These are phyloP conservation scores for Hemicrepidius hirtus DNA, from an alignment of 2,888 invertebrate species.

Conservation along the genomic window DNA sequence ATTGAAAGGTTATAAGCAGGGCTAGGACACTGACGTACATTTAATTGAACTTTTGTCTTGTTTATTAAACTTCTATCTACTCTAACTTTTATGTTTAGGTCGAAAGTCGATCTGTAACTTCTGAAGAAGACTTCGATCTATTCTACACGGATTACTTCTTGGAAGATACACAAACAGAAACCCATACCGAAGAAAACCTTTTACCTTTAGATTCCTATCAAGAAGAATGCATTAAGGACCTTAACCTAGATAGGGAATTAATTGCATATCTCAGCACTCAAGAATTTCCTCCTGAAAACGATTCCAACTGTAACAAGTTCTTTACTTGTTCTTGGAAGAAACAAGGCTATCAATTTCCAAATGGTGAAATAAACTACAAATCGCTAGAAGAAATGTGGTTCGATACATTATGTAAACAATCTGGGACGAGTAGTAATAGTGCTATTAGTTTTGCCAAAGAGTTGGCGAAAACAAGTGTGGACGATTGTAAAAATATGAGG, in stretches of 20 bases:
- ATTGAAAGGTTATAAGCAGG: too few relatives aligned
- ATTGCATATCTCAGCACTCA: constrained; percentile 20
- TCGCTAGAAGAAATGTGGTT: constrained; percentile 4
- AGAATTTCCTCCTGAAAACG: constrained; percentile 29
- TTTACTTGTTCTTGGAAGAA: constrained; percentile 34
- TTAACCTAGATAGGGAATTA: constrained; percentile 19
- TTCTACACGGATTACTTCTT: too few relatives aligned
- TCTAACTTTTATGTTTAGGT: constrained; percentile 3
- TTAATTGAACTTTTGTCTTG: too few relatives aligned
- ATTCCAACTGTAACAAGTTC: constrained; percentile 30
- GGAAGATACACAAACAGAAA: too few relatives aligned
- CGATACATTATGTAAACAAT: neutral
- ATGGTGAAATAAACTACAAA: constrained; percentile 20
- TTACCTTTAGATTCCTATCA: constrained; percentile 25
- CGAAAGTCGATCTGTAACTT: neutral
- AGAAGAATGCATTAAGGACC: constrained; percentile 30
- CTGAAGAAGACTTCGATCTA: neutral
- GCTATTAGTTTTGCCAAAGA: neutral
- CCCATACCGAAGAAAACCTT: neutral
- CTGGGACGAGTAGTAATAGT: neutral
- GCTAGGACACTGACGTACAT: too few relatives aligned
- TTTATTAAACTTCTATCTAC: too few relatives aligned
- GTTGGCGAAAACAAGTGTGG: neutral
- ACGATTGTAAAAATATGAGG: constrained; percentile 21
- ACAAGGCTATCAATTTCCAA: constrained; percentile 14